Evolutionary conservation across 1,140 invertebrate species (phyloP), one percentile per base, ranked within the genome.

Genomic region (Bursaphelenchus mucronatus): DNA sequence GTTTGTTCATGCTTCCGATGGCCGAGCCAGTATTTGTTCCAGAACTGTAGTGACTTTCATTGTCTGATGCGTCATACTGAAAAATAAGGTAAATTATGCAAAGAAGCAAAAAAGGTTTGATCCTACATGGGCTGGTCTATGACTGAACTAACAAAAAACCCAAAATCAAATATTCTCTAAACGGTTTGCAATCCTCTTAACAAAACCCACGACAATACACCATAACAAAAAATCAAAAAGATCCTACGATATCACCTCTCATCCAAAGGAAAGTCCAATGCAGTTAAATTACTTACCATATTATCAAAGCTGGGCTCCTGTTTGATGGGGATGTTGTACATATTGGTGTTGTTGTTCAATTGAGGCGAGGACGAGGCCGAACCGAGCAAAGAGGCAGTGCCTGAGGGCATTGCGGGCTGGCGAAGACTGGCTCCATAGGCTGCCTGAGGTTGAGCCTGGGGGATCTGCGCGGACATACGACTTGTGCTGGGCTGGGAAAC

Each of bases 51-150:
- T 59, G 57, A 7, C 57, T 59, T 13, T 59, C 57, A 19, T 45
- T 50, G 47, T 59, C 57, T 15, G 57, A 59, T 11, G 57, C 41
- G 57, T 59, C 57, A 44, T 44, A 59, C 57, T 59, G 57, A 59
- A 59, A n/a, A 30, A 30, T 30, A 30, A 5, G 30, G 30, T 30
- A 30, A 30, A 30, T 30, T 30, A 30, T 30, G 30, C 30, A 30
- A 30, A 30, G 2, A 30, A 30, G 30, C 5, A 5, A 1, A 30
- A 30, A 30, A 30, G 2, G 5, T 5, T 30, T 30, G 1, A 30
- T 50, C 49, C 19, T 50, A 19, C 15, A 50, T 50, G 49, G 49
- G 1, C 49, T 15, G 19, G 49, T 50, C 15, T 50, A 19, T 50
- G 5, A 19, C 5, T 50, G 19, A 44, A 21, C 15, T 30, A 2